Conservation (phyloP, 1,140 invertebrate genomes). For the Tribolium madens region DNA sequence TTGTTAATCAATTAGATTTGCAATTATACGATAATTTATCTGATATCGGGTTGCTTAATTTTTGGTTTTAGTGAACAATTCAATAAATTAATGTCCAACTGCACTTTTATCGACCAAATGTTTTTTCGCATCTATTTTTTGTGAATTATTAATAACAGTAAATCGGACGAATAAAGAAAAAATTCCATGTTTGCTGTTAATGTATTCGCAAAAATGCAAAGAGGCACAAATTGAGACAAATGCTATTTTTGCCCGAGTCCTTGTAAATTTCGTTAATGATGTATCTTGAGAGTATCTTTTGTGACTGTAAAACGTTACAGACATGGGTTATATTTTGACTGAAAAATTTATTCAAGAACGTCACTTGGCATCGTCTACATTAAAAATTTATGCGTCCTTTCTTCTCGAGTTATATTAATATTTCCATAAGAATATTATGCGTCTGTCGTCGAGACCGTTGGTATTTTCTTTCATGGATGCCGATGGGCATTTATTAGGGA, state of each 20-base stretch:
- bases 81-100: not conserved
- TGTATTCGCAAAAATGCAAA: not conserved
- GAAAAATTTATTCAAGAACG: constrained; percentile 30
- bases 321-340: constrained; percentile 11
- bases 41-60: constrained; percentile 1
- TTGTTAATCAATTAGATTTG: constrained; percentile 5
- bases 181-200: not conserved
- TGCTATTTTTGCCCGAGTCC: not conserved
- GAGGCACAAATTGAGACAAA: not conserved
- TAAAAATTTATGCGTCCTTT: constrained; percentile 59
- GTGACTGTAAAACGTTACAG: constrained; percentile 7
- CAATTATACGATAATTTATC: constrained; percentile 24
- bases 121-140: not conserved
- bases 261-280: not conserved
- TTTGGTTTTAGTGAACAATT: not conserved
- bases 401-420: constrained; percentile 61
- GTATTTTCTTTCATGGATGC: constrained; percentile 54
- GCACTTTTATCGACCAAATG: not conserved
- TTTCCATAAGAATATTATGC: constrained; percentile 64
- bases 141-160: not conserved
- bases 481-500: constrained; percentile 58
- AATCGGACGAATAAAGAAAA: not conserved
- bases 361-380: constrained; percentile 23
- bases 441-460: constrained; percentile 58
- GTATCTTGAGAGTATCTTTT: not conserved